A percentile compares a stretch with the other conserved stretches of the same genome.
Evolutionary conservation across 2,113 vertebrate species (phyloP).

Genomic region (Petrocephalus microphthalmus): DNA sequence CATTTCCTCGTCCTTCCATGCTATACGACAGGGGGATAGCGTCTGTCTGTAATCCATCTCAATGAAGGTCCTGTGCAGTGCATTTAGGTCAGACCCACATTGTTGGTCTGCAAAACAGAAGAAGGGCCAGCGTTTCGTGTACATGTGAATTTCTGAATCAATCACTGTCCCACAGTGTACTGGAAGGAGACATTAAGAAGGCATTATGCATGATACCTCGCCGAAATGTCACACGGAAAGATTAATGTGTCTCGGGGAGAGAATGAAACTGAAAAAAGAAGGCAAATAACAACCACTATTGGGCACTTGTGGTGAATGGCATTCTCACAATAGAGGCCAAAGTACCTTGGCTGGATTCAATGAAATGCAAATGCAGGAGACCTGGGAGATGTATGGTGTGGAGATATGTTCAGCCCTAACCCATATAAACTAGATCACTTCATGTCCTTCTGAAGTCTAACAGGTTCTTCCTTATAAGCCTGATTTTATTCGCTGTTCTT

Average conservation of each 20-base stretch:
- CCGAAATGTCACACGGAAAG: background rate
- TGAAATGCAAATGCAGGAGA: background rate
- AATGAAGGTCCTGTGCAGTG: background rate
- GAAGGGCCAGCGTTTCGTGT: background rate
- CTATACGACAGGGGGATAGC: background rate
- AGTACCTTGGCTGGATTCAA: background rate
- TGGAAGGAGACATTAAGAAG: background rate
- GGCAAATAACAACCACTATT: background rate
- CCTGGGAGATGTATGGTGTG: background rate
- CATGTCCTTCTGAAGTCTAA: background rate
- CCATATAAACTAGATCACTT: background rate
- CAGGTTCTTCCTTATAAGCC: background rate
- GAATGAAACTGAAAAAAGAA: background rate
- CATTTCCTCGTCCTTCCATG: background rate
- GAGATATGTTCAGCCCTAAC: background rate
- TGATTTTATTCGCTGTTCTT: background rate
- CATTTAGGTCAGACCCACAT: background rate
- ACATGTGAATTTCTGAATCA: background rate
- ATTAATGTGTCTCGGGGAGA: slow-evolving; percentile 2
- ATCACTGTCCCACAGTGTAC: background rate
- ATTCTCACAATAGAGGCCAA: background rate
- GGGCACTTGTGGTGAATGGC: background rate
- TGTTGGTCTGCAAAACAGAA: background rate
- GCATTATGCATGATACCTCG: background rate
- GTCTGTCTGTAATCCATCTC: background rate